Evolutionary conservation across 2,797 vertebrate genomes (phyloP).

Genomic region (Avahi laniger): DNA sequence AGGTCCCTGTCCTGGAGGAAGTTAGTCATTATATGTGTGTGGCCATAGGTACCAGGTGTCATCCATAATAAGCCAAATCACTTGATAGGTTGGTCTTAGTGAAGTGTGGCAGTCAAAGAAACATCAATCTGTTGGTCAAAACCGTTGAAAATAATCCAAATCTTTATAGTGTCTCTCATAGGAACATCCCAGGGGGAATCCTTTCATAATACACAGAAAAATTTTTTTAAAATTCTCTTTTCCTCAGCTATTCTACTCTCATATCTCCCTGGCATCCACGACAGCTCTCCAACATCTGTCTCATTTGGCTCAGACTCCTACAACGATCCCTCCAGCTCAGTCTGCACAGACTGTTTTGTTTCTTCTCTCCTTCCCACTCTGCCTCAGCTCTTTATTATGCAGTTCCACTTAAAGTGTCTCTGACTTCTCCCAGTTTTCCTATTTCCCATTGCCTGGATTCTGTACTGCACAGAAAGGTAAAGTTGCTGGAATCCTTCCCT

Average conservation of each 20-base stretch:
- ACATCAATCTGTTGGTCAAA: background rate
- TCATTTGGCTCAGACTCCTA: background rate
- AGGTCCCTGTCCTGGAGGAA: background rate
- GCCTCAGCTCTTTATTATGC: background rate
- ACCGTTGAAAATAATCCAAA: background rate
- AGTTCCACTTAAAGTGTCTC: background rate
- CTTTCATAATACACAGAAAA: background rate
- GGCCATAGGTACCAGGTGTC: background rate
- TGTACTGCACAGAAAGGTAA: background rate
- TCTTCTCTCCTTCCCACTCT: background rate
- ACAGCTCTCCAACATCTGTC: background rate
- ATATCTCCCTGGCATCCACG: background rate
- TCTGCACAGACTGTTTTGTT: background rate
- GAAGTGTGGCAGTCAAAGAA: background rate
- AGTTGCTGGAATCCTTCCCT: background rate
- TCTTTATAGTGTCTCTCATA: background rate
- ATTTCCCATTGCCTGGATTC: background rate
- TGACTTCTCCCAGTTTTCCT: background rate
- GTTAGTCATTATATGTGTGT: background rate
- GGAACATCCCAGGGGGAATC: background rate
- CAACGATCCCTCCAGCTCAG: background rate
- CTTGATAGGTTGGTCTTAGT: background rate
- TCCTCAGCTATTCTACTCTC: background rate
- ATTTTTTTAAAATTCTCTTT: background rate
- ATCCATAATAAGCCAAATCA: background rate